These are phyloP conservation scores for Phataginus tetradactyla DNA, from an alignment of 2,797 vertebrate genomes.

Conservation along the genomic window DNA sequence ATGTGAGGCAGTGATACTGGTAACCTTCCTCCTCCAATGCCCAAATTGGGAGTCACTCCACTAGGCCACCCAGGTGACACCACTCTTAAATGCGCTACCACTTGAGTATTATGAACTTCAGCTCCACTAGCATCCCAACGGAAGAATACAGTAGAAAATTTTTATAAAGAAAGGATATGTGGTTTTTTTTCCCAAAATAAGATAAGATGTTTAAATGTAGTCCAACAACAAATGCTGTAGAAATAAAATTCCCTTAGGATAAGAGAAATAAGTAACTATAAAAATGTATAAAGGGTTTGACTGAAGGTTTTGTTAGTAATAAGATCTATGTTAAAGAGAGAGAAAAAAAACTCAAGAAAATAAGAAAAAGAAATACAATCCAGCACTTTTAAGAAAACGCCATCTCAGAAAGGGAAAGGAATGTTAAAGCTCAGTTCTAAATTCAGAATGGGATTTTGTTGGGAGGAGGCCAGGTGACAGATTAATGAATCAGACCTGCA, in stretches of 20 bases:
- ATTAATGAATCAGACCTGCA: not conserved
- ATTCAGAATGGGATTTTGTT: not conserved
- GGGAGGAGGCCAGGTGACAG: not conserved
- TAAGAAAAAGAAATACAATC: slow-evolving; percentile 44
- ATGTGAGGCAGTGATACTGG: not conserved
- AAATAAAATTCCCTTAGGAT: slow-evolving; percentile 63
- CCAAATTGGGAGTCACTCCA: not conserved
- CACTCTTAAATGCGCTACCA: slow-evolving; percentile 14
- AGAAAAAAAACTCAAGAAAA: not conserved
- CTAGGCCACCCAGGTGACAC: not conserved
- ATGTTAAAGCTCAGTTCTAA: not conserved
- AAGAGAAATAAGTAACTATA: slow-evolving; percentile 63
- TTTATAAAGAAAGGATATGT: not conserved
- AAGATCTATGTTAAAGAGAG: slow-evolving; percentile 12
- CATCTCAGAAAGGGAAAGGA: slow-evolving; percentile 36
- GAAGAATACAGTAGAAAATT: not conserved
- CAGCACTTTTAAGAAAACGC: slow-evolving; percentile 24
- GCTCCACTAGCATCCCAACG: not conserved
- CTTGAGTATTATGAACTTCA: slow-evolving; percentile 2
- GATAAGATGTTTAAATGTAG: slow-evolving; percentile 50
- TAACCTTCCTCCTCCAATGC: not conserved
- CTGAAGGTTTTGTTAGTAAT: slow-evolving; percentile 60
- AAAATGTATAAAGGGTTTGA: slow-evolving; percentile 61
- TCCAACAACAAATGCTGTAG: slow-evolving; percentile 60
- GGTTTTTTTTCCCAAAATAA: not conserved